A percentile compares a stretch with the other conserved stretches of the same genome.
These are phyloP conservation scores for Abrostola triplasia DNA, from an alignment of 2,888 invertebrate genomes.

Conservation along the genomic window DNA sequence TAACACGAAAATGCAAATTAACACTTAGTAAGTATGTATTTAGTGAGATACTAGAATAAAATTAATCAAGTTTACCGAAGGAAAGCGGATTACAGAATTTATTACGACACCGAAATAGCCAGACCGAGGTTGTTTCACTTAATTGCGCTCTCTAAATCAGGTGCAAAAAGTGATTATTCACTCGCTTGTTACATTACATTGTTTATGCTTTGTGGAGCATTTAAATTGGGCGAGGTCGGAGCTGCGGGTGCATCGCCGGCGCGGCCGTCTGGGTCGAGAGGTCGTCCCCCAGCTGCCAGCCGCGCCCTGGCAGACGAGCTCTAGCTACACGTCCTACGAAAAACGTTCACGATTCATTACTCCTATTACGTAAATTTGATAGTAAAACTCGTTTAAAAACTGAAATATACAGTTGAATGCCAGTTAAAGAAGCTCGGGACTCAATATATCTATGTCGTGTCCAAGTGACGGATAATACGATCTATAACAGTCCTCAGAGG, in stretches of 20 bases:
- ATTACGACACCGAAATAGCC: constrained; percentile 19
- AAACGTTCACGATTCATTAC: constrained; percentile 32
- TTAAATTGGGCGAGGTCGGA: constrained; percentile 19
- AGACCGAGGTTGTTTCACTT: constrained; percentile 22
- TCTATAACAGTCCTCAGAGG: constrained; percentile 4
- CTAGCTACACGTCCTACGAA: constrained; percentile 13
- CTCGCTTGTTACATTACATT: constrained; percentile 23
- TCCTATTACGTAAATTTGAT: constrained; percentile 1
- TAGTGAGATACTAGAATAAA: constrained; percentile 8
- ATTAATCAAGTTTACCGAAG: constrained; percentile 21
- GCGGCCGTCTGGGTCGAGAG: constrained; percentile 39
- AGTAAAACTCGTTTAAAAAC: constrained; percentile 15
- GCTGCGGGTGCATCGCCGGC: constrained; percentile 26
- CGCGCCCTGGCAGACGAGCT: constrained; percentile 4
- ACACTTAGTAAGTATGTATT: neutral
- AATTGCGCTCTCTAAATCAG: constrained; percentile 32
- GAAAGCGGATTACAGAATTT: constrained; percentile 26
- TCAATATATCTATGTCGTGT: constrained; percentile 24
- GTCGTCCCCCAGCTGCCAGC: constrained; percentile 13
- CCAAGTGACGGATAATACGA: constrained; percentile 18
- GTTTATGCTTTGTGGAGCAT: constrained; percentile 25
- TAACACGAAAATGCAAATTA: constrained; percentile 9
- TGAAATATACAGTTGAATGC: constrained; percentile 28
- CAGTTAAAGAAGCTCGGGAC: constrained; percentile 1
- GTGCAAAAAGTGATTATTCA: constrained; percentile 34